These are phyloP conservation scores for Acrobeloides nanus DNA, from an alignment of 2,888 invertebrate species.

Conservation along the genomic window DNA sequence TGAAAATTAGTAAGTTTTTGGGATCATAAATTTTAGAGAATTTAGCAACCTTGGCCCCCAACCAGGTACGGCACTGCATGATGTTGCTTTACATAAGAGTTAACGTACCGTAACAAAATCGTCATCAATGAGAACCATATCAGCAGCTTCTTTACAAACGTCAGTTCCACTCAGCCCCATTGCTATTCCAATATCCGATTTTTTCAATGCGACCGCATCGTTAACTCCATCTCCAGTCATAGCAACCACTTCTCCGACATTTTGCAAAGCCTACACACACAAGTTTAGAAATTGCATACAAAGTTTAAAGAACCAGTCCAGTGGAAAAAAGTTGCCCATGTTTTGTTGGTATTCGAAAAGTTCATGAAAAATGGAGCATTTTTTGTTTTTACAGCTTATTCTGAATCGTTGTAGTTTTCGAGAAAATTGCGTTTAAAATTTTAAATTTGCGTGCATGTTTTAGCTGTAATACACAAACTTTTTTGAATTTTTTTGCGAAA, in stretches of 20 bases:
- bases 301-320: too few relatives aligned
- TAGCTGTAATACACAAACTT: too few relatives aligned
- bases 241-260: conserved; percentile 84
- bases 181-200: conserved; percentile 93
- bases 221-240: conserved; percentile 99
- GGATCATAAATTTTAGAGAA: too few relatives aligned
- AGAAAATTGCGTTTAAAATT: too few relatives aligned
- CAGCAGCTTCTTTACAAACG: conserved; percentile 90
- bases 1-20: too few relatives aligned
- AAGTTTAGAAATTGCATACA: conserved; percentile 3
- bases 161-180: conserved; percentile 63
- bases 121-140: conserved; percentile 97
- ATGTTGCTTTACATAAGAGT: too few relatives aligned
- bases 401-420: neutral
- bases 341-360: too few relatives aligned
- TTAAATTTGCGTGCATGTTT: neutral
- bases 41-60: too few relatives aligned
- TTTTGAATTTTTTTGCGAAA: too few relatives aligned
- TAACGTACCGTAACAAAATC: conserved; percentile 79
- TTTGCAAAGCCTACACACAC: conserved; percentile 68
- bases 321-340: too few relatives aligned
- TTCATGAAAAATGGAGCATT: too few relatives aligned
- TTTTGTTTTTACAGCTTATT: conserved; percentile 3
- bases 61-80: too few relatives aligned
- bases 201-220: conserved; percentile 85